Conservation (phyloP, 2,113 vertebrate species). For the Galemys pyrenaicus region DNA sequence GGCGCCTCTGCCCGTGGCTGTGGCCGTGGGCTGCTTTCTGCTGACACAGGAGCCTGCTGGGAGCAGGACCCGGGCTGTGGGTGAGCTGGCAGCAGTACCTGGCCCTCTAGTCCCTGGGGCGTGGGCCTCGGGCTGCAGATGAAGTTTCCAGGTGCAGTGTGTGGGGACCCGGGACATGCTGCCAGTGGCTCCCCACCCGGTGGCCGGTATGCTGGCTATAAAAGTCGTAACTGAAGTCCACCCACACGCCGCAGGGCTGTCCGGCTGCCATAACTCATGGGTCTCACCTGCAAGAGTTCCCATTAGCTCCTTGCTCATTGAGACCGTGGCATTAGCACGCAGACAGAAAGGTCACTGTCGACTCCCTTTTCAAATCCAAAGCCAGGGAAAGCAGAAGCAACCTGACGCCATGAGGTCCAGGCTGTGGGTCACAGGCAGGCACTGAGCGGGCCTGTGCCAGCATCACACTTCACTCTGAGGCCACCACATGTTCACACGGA, state of each 20-base stretch:
- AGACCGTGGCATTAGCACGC: not conserved
- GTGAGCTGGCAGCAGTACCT: not conserved
- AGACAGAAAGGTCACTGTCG: not conserved
- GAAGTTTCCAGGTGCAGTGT: not conserved
- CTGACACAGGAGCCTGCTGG: not conserved
- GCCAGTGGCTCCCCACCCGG: not conserved
- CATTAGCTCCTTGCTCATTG: not conserved
- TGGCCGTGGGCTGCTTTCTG: not conserved
- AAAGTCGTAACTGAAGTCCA: not conserved
- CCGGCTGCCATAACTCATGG: too few relatives aligned
- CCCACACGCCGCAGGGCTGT: not conserved
- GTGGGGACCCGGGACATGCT: not conserved
- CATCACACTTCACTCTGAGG: not conserved
- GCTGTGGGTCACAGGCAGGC: not conserved
- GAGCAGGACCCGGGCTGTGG: not conserved
- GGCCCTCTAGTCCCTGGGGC: not conserved
- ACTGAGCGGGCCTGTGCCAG: not conserved
- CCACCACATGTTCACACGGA: not conserved
- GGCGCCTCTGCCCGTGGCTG: not conserved
- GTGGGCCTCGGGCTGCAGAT: not conserved
- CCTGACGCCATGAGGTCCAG: not conserved
- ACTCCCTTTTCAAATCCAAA: not conserved
- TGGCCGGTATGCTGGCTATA: too few relatives aligned
- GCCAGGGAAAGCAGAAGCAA: not conserved
- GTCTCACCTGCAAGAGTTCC: not conserved